These are phyloP conservation scores for Metopia argyrocephala DNA, from an alignment of 2,888 invertebrate genomes.

Conservation along the genomic window DNA sequence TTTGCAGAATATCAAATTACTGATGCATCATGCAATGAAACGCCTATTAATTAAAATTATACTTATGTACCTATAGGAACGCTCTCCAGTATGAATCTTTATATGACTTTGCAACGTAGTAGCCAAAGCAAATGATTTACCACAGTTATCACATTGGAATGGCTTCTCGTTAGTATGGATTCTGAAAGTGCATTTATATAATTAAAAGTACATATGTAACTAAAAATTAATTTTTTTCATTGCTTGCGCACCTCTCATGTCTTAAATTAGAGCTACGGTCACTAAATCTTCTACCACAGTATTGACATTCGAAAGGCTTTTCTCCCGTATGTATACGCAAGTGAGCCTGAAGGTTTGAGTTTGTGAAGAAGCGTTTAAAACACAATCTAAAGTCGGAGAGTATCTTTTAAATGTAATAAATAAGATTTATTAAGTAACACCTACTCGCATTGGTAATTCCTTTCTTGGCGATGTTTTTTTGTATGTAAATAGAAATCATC, in stretches of 20 bases:
- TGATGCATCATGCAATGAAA: no score
- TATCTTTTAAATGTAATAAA: not conserved
- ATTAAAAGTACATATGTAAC: not conserved
- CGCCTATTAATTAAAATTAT: not conserved
- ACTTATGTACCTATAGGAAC: slow-evolving; percentile 68
- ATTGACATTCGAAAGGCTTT: slow-evolving; percentile 70
- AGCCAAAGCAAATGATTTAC: slow-evolving; percentile 73
- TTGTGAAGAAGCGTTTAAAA: slow-evolving; percentile 69
- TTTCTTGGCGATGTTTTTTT: slow-evolving; percentile 69
- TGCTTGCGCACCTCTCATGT: slow-evolving; percentile 72
- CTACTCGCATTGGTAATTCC: slow-evolving; percentile 66
- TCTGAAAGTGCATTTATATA: slow-evolving; percentile 59
- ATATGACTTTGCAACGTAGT: slow-evolving; percentile 73
- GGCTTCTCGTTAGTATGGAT: slow-evolving; percentile 76
- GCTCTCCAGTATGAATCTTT: slow-evolving; percentile 72
- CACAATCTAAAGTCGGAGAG: slow-evolving; percentile 67
- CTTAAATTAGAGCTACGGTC: slow-evolving; percentile 76
- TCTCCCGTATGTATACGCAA: slow-evolving; percentile 75
- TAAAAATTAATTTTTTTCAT: not conserved
- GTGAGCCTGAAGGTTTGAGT: slow-evolving; percentile 72
- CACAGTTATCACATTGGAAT: slow-evolving; percentile 70
- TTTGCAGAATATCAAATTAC: no score
- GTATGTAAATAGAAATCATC: slow-evolving; percentile 67
- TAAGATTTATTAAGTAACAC: slow-evolving; percentile 1
- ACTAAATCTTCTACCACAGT: slow-evolving; percentile 72